phyloP scores from a whole-genome alignment of 2,113 vertebrate species.

The Chamaea fasciata region DNA sequence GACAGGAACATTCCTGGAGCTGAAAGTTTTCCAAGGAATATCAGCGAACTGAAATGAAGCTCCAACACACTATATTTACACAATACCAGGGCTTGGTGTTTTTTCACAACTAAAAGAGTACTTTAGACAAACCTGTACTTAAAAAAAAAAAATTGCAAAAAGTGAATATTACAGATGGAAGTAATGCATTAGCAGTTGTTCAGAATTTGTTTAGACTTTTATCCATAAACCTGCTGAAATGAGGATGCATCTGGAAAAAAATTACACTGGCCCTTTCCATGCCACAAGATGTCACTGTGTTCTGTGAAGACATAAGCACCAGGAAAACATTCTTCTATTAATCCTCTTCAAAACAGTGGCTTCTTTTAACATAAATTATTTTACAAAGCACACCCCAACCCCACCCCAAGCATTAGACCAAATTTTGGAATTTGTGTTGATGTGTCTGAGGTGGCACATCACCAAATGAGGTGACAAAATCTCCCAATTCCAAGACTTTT shows the following conservation, averaged over 20 bases:
- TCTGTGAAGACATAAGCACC: neutral
- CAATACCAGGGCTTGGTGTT: neutral
- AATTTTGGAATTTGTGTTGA: neutral
- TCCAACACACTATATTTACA: neutral
- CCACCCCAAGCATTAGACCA: neutral
- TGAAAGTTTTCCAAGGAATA: neutral
- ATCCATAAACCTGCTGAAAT: neutral
- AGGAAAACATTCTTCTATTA: neutral
- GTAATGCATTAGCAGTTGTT: neutral
- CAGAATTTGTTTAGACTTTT: neutral
- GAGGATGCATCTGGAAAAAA: neutral
- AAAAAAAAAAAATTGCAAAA: neutral
- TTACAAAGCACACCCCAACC: neutral
- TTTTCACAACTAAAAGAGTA: neutral
- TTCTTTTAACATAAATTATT: neutral
- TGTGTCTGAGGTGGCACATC: neutral
- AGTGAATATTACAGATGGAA: neutral
- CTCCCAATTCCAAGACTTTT: neutral
- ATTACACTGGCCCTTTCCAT: neutral
- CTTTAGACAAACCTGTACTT: neutral
- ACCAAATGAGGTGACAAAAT: neutral
- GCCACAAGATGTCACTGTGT: slow-evolving; percentile 52
- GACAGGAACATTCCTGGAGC: neutral
- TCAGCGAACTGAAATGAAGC: neutral
- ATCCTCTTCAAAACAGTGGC: neutral